These are phyloP conservation scores for Phrynocephalus versicolor DNA, from an alignment of 2,113 vertebrate species.

Conservation along the genomic window DNA sequence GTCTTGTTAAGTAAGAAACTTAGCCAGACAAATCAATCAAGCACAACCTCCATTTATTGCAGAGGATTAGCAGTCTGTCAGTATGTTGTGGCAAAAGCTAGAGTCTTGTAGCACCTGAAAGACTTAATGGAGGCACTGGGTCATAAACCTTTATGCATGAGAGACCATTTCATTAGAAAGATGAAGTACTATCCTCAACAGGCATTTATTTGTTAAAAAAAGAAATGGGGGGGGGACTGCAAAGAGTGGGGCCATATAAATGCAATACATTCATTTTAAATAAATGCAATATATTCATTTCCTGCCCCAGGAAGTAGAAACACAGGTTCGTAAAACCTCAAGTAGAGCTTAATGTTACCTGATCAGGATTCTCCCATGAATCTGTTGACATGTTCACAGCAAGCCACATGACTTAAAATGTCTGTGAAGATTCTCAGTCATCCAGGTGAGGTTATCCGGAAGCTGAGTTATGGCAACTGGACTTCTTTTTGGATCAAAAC, in stretches of 20 bases:
- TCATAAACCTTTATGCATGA: not conserved
- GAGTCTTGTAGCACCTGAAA: not conserved
- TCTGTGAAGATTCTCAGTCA: too few species aligned
- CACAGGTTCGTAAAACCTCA: not conserved
- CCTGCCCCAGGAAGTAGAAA: not conserved
- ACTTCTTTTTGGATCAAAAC: too few species aligned
- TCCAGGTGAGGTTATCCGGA: too few species aligned
- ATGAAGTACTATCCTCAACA: not conserved
- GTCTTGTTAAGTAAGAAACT: constrained; percentile 7
- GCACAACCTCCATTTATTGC: not conserved
- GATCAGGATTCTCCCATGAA: not conserved
- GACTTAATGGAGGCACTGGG: not conserved
- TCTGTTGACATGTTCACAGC: not conserved
- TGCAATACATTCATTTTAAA: not conserved
- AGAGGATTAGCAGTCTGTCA: not conserved
- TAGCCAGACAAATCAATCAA: not conserved
- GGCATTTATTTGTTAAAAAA: not conserved
- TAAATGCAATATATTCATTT: not conserved
- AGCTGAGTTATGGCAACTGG: too few species aligned
- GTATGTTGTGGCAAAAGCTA: not conserved
- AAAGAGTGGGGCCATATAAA: not conserved
- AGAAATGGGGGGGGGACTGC: not conserved
- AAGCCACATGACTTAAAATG: constrained; percentile 21
- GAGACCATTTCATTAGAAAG: not conserved
- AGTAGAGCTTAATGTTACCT: not conserved